Conservation (phyloP, 1,140 invertebrate species). For the Drosophila ohnishii region DNA sequence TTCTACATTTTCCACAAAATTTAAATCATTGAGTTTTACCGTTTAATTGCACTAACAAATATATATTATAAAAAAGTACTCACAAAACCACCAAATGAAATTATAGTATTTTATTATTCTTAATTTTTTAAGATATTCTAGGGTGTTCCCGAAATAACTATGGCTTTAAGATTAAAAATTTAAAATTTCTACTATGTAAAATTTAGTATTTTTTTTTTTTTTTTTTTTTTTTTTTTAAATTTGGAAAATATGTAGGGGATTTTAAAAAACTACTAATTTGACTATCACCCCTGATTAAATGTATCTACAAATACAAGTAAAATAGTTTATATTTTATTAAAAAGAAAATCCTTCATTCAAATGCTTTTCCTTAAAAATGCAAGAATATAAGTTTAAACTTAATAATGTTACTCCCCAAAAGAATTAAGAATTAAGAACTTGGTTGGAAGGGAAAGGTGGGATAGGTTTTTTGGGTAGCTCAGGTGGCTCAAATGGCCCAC, state of each 20-base stretch:
- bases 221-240: not conserved
- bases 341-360: not conserved
- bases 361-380: not conserved
- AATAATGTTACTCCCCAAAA: not conserved
- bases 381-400: not conserved
- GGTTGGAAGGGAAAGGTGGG: not conserved
- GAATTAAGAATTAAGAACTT: not conserved
- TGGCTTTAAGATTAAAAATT: not conserved
- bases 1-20: not conserved
- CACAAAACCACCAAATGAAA: not conserved
- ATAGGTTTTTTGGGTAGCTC: not conserved
- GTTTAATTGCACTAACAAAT: not conserved
- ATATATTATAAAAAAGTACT: not conserved
- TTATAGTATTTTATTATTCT: not conserved
- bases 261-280: too few species aligned
- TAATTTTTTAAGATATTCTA: not conserved
- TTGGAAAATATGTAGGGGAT: too few species aligned
- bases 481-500: slow-evolving; percentile 48
- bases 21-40: too few species aligned
- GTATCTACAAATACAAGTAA: not conserved
- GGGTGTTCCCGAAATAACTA: not conserved
- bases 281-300: too few species aligned
- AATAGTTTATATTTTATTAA: too few species aligned
- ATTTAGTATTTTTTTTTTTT: too few species aligned
- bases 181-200: too few species aligned